Percentiles rank a stretch among this genome's conserved stretches.
These are phyloP conservation scores for Ceyx margarethae DNA, from an alignment of 2,113 vertebrate species.

Conservation along the genomic window DNA sequence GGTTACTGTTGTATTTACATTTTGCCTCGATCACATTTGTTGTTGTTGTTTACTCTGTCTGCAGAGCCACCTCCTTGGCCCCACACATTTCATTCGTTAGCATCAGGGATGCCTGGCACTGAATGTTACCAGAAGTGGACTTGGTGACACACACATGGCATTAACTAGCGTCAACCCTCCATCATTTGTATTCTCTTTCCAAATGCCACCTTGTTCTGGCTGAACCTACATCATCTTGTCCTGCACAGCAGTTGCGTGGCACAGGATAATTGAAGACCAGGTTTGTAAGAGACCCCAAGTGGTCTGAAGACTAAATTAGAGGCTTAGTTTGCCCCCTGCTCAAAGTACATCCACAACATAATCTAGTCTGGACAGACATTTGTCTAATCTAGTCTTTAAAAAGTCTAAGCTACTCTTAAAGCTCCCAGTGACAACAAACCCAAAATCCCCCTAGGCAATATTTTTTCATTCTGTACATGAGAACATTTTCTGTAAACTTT, in stretches of 20 bases:
- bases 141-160: constrained; percentile 5
- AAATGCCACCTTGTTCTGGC: neutral
- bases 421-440: constrained; percentile 20
- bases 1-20: constrained; percentile 60
- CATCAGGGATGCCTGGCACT: neutral
- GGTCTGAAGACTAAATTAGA: neutral
- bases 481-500: constrained; percentile 14
- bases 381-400: constrained; percentile 60
- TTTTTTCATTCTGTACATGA: constrained; percentile 13
- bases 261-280: neutral
- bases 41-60: constrained; percentile 50
- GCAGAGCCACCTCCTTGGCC: constrained; percentile 44
- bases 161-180: neutral
- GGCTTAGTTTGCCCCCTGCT: neutral
- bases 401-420: constrained; percentile 46
- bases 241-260: neutral
- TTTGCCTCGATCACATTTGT: constrained; percentile 40
- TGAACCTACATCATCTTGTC: neutral
- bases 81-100: constrained; percentile 24
- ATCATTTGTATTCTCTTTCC: neutral
- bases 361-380: constrained; percentile 36
- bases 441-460: neutral
- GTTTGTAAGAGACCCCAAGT: neutral
- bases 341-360: neutral
- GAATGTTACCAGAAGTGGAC: neutral